phyloP scores from a whole-genome alignment of 2,797 vertebrate genomes.

The Falco naumanni region DNA sequence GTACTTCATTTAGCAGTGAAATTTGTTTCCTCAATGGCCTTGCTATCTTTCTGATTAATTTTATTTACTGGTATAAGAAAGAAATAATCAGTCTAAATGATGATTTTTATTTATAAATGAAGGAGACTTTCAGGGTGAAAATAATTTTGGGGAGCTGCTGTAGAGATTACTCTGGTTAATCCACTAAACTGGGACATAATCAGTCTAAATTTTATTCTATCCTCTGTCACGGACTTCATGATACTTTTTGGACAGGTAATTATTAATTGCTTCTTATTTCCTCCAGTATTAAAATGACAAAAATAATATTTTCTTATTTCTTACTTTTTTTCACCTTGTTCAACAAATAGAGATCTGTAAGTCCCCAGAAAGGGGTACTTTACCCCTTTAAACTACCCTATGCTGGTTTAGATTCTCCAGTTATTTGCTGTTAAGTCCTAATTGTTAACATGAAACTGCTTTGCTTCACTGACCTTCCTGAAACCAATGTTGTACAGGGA shows the following conservation, averaged over 20 bases:
- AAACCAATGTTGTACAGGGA: not conserved
- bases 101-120: not conserved
- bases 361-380: not conserved
- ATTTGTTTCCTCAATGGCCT: not conserved
- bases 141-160: not conserved
- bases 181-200: not conserved
- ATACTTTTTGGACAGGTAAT: not conserved
- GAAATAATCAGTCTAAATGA: not conserved
- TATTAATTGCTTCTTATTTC: not conserved
- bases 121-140: not conserved
- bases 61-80: not conserved
- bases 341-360: not conserved
- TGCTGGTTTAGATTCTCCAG: not conserved
- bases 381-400: accelerated
- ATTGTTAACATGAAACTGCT: not conserved
- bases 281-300: not conserved
- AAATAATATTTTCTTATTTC: not conserved
- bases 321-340: not conserved
- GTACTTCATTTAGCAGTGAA: not conserved
- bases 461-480: not conserved
- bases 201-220: not conserved
- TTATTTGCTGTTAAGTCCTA: not conserved
- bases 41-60: not conserved
- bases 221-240: not conserved
- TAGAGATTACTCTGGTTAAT: not conserved